Percentiles rank a stretch among this genome's conserved stretches.
These are phyloP conservation scores for Sylvilagus floridanus DNA, from an alignment of 2,797 vertebrate species.

Conservation along the genomic window DNA sequence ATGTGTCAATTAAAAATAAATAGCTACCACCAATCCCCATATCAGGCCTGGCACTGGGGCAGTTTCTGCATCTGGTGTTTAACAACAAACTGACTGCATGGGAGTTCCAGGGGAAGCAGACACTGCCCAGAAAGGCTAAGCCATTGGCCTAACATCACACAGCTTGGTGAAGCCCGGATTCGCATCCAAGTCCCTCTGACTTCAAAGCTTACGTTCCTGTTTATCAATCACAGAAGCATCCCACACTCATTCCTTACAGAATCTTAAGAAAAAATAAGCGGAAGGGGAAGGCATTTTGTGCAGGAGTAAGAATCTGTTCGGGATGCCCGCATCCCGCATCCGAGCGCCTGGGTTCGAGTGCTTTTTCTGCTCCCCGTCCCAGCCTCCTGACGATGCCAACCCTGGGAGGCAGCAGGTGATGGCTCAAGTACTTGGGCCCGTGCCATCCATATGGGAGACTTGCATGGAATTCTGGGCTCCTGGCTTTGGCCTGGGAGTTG, in stretches of 20 bases:
- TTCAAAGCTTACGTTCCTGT: not conserved
- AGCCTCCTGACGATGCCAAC: too few relatives aligned
- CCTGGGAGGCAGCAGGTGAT: too few relatives aligned
- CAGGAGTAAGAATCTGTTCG: too few relatives aligned
- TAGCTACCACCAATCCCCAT: not conserved
- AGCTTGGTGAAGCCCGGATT: not conserved
- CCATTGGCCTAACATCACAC: not conserved
- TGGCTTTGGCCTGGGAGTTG: too few relatives aligned
- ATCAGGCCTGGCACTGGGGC: not conserved
- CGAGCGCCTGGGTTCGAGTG: too few relatives aligned
- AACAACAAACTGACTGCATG: not conserved
- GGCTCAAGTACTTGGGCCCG: too few relatives aligned
- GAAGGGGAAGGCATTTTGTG: not conserved
- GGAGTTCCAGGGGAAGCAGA: rapidly evolving
- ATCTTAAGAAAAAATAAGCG: not conserved
- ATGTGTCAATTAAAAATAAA: too few relatives aligned
- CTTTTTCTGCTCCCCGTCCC: too few relatives aligned
- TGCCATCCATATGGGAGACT: too few relatives aligned
- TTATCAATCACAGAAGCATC: not conserved
- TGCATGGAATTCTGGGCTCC: too few relatives aligned
- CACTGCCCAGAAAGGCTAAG: not conserved
- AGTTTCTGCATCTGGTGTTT: not conserved
- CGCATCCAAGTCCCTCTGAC: not conserved
- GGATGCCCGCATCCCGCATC: too few relatives aligned
- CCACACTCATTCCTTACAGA: not conserved